Base-by-base conservation (phyloP, 1,140 invertebrate genomes). In the Helicoverpa armigera region DNA sequence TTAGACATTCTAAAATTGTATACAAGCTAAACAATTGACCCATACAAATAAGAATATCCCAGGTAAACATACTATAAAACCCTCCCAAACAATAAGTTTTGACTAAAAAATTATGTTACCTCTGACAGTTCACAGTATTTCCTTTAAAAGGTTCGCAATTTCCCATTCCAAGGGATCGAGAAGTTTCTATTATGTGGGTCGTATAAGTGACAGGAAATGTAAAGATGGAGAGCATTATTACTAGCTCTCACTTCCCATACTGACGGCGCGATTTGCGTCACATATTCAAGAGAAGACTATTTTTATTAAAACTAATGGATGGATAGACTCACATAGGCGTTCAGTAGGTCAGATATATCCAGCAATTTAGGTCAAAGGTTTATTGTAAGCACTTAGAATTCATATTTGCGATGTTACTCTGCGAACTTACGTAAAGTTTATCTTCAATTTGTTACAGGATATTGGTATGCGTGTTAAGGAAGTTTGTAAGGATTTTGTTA, bases 181-280 rank as follows among this genome's bases (percentile, higher is more conserved):
- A 82, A 84, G 76, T 88, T 86, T 87, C 83, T 82, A 88, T 88
- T 86, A 87, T 69, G 70, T 76, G 60, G 67, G 61, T 73, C 79
- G 56, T 85, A 83, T 76, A 86, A 83, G 75, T 83, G 79, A 58
- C 70, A 29, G 79, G 74, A 84, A 83, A 85, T 85, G 78, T 85
- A 82, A 74, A 76, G 79, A 85, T 85, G 35, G 35, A 35, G 35
- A 85, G 83, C 85, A 86, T 67, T 70, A 67, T 86, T 83, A 86
- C 70, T 73, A 61, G 31, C 73, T 48, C 48, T 72, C 73, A 80
- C 53, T 82, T 80, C 35, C 35, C 35, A 80, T 73, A 65, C 56
- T 58, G 10, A 70, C 58, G 56, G 35, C 48, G 4, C 35, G 16
- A 73, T 77, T 79, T 51, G 67, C 67, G 18, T 54, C 18, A 18